phyloP scores from a whole-genome alignment of 2,888 invertebrate genomes.

The Taenaris catops region DNA sequence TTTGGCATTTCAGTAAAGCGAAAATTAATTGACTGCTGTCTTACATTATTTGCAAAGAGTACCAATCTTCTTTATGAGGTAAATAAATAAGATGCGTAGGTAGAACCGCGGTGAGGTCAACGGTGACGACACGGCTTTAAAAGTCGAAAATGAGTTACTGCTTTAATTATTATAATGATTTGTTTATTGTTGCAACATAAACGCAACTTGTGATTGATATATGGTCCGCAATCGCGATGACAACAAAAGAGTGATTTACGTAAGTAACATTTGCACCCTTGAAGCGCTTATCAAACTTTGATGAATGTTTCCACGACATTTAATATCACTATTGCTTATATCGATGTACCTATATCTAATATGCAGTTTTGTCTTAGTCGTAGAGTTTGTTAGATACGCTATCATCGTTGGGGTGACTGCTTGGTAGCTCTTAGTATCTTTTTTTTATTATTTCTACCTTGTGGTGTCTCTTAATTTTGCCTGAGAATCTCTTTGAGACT shows the following conservation, averaged over 20 bases:
- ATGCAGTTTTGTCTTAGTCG: too few relatives aligned
- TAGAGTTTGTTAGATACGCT: too few relatives aligned
- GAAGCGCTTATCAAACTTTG: conserved; percentile 57
- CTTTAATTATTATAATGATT: conserved; percentile 20
- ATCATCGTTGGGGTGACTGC: too few relatives aligned
- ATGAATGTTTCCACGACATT: conserved; percentile 56
- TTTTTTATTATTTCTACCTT: too few relatives aligned
- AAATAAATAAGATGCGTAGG: conserved; percentile 9
- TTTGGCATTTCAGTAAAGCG: too few relatives aligned
- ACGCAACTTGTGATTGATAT: conserved; percentile 29
- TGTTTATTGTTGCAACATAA: conserved; percentile 20
- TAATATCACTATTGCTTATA: conserved; percentile 5
- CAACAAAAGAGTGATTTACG: conserved; percentile 53
- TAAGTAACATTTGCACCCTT: conserved; percentile 49
- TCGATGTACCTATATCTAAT: too few relatives aligned
- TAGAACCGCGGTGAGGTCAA: background rate
- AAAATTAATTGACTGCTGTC: too few relatives aligned
- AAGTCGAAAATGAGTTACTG: conserved; percentile 15
- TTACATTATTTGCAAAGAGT: too few relatives aligned
- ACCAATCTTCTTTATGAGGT: conserved; percentile 3
- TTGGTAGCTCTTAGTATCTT: too few relatives aligned
- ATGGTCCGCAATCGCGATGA: conserved; percentile 24
- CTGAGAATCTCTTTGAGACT: too few relatives aligned
- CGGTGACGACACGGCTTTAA: conserved; percentile 8
- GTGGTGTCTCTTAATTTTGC: too few relatives aligned